Evolutionary conservation across 1,140 invertebrate genomes (phyloP), one percentile per base, ranked within the genome.

Genomic region (Macrobrachium nipponense): DNA sequence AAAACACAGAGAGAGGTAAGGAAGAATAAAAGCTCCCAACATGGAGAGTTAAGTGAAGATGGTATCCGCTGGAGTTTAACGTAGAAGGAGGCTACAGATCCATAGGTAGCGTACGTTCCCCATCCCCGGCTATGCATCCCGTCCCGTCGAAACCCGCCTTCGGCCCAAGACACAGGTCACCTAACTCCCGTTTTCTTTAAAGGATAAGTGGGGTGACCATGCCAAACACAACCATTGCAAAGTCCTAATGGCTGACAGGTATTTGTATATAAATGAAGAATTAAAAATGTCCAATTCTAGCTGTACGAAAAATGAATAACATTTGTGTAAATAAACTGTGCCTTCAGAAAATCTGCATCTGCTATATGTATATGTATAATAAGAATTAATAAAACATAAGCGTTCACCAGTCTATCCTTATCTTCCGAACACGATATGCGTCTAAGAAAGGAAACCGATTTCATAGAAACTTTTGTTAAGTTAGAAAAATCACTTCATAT

Each of bases 341-440:
- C 84, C 84, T 86, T 86, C 77, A 79, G 44, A 79, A 86, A 80
- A 78, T 80, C 23, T 66, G 23, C 36, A 43, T 80, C 77, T 84
- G 82, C 72, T 76, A 83, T 36, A 68, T 84, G 78, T 86, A 80
- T 70, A 70, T 86, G 84, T 86, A 86, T 44, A 20, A 86, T 86
- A 80, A 86, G 83, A 86, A 86, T 80, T 80, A 86, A 86, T 80
- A 86, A 75, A 62, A 80, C 80, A 86, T 86, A 80, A 51, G 84
- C 78, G 84, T 80, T 86, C 64, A 86, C 80, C 84, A 86, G 84
- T 86, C 84, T 86, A 86, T 86, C 84, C 84, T 86, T 86, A 86
- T 79, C 84, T 80, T 86, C 84, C 84, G 84, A 86, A 66, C 84
- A 86, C 84, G 84, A 86, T 86, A 51, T 44, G 44, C 17, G 44